Percentiles rank a stretch among this genome's conserved stretches.
phyloP scores from a whole-genome alignment of 2,113 vertebrate genomes.

The Athene cunicularia region DNA sequence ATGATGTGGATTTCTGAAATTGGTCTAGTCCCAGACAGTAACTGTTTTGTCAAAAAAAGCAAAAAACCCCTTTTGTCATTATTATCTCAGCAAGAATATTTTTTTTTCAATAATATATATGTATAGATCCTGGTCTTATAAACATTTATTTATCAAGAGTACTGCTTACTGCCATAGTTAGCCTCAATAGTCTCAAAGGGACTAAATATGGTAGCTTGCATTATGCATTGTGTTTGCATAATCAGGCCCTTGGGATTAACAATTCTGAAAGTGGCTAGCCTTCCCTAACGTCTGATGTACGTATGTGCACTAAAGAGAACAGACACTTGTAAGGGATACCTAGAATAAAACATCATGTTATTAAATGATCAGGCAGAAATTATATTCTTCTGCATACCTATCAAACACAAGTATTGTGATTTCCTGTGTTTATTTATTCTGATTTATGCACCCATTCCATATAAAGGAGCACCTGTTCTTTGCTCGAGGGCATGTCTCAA shows the following conservation, averaged over 20 bases:
- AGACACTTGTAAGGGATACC: constrained; percentile 39
- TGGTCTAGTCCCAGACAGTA: not conserved
- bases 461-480: constrained; percentile 57
- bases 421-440: constrained; percentile 37
- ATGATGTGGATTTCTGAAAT: not conserved
- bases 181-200: constrained; percentile 63
- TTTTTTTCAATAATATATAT: constrained; percentile 17
- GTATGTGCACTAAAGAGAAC: not conserved
- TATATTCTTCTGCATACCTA: not conserved
- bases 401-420: not conserved
- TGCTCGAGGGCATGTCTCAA: constrained; percentile 16
- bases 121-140: constrained; percentile 21
- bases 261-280: constrained; percentile 20
- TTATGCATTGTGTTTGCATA: constrained; percentile 65
- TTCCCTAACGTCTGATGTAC: not conserved
- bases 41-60: not conserved
- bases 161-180: constrained; percentile 61
- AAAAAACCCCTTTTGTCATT: not conserved
- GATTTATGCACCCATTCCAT: constrained; percentile 38
- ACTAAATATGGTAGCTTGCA: constrained; percentile 57
- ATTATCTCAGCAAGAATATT: not conserved
- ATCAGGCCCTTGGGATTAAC: constrained; percentile 62
- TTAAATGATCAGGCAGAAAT: constrained; percentile 45
- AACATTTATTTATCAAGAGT: constrained; percentile 59
- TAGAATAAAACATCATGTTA: constrained; percentile 20